Evolutionary conservation across 2,797 vertebrate species (phyloP).

Genomic region (Buphagus erythrorhynchus): DNA sequence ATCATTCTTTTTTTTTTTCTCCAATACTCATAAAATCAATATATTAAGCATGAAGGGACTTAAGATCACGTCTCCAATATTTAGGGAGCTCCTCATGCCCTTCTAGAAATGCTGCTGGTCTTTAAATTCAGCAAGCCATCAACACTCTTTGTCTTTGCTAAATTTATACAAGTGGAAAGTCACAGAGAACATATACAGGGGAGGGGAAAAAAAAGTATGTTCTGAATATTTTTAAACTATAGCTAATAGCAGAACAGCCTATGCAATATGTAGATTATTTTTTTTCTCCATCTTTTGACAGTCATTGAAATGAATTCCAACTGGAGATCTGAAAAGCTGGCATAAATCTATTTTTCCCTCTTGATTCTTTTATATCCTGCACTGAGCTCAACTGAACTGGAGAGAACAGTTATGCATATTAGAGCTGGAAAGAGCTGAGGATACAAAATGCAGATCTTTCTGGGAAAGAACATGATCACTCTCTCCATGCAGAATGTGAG

Average conservation of each 20-base stretch:
- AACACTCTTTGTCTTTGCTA: not conserved
- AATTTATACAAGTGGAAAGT: not conserved
- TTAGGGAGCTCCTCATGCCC: not conserved
- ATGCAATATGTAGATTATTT: not conserved
- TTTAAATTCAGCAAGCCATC: not conserved
- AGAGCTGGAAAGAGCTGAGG: not conserved
- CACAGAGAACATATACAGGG: not conserved
- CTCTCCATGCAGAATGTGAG: not conserved
- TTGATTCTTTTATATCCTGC: not conserved
- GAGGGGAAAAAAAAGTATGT: not conserved
- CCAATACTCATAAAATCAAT: not conserved
- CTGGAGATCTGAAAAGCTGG: not conserved
- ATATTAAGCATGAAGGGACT: not conserved
- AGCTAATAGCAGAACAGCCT: not conserved
- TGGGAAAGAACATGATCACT: fast-evolving
- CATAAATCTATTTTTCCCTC: not conserved
- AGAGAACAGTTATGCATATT: not conserved
- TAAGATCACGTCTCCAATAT: not conserved
- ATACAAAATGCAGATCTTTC: not conserved
- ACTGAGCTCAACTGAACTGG: not conserved
- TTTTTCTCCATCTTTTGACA: not conserved
- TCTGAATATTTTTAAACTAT: not conserved
- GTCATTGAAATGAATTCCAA: not conserved
- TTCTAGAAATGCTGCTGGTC: not conserved
- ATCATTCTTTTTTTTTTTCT: not conserved